Evolutionary conservation across 2,113 vertebrate genomes (phyloP).

Genomic region (Penelope pileata): DNA sequence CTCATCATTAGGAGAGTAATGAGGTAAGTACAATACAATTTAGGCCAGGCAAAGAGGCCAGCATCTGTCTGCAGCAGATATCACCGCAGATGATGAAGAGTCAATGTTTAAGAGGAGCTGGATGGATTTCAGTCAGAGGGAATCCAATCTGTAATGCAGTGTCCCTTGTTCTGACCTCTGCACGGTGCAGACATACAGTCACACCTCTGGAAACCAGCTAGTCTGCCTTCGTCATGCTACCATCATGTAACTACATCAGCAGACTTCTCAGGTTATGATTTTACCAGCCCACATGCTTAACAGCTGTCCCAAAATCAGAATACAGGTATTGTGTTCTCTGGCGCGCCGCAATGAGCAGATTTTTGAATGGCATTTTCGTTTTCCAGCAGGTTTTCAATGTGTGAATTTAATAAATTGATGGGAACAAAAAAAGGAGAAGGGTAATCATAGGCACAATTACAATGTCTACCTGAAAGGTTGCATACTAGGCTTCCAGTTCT

Average conservation of each 20-base stretch:
- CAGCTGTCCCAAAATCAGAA: background rate
- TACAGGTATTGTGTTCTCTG: background rate
- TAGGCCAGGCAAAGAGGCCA: constrained; percentile 45
- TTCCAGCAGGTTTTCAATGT: background rate
- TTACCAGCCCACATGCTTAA: background rate
- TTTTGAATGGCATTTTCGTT: background rate
- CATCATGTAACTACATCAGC: accelerated
- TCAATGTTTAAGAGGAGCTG: background rate
- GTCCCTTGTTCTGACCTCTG: background rate
- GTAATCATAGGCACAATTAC: background rate
- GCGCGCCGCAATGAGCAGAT: accelerated
- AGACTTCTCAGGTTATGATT: background rate
- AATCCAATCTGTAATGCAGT: background rate
- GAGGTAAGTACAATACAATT: constrained; percentile 61
- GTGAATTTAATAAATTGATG: background rate
- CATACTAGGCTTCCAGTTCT: constrained; percentile 47
- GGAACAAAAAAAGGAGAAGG: background rate
- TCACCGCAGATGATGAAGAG: background rate
- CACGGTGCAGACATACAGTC: background rate
- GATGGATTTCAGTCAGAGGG: background rate
- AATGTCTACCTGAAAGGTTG: constrained; percentile 21
- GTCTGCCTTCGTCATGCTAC: background rate
- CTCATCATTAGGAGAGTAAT: constrained; percentile 47
- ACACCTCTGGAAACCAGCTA: background rate
- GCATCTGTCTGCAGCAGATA: background rate